phyloP scores from a whole-genome alignment of 2,797 vertebrate species.

The Acrocephalus scirpaceus region DNA sequence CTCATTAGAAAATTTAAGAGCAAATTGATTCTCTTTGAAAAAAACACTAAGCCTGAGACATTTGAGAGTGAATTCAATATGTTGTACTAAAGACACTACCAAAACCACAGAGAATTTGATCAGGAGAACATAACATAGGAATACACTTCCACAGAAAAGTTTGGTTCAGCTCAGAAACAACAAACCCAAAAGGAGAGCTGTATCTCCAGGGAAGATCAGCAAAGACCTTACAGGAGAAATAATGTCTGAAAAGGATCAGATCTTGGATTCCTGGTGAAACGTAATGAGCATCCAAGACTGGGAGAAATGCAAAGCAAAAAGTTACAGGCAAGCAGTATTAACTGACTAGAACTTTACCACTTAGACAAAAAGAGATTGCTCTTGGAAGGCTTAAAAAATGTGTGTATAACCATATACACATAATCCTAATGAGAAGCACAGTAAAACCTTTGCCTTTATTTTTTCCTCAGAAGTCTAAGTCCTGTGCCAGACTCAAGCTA shows the following conservation, averaged over 20 bases:
- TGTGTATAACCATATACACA: background rate
- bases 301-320: background rate
- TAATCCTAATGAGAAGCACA: background rate
- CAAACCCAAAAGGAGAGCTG: background rate
- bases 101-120: background rate
- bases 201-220: background rate
- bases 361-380: background rate
- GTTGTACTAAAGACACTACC: background rate
- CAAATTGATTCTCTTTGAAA: background rate
- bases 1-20: background rate
- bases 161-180: background rate
- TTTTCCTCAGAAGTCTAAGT: background rate
- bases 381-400: background rate
- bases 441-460: background rate
- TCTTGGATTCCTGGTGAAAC: background rate
- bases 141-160: background rate
- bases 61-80: background rate
- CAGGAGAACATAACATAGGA: background rate
- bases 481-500: background rate
- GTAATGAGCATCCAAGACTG: background rate
- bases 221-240: background rate
- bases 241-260: background rate
- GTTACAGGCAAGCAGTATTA: background rate
- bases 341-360: background rate
- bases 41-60: background rate